phyloP scores from a whole-genome alignment of 2,113 vertebrate species.

The Syngnathus typhle region DNA sequence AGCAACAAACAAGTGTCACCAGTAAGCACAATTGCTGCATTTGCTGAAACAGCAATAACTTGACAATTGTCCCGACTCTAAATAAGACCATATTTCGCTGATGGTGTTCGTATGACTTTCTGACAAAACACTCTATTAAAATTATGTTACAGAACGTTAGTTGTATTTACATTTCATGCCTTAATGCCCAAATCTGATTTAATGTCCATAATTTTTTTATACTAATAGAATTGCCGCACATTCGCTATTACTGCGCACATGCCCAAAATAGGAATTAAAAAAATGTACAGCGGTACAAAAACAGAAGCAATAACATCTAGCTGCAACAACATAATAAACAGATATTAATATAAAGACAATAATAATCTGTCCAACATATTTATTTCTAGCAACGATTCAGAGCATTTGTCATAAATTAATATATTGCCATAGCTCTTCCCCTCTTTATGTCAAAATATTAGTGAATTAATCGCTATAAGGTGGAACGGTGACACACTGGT shows the following conservation, averaged over 20 bases:
- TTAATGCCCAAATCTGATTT: neutral
- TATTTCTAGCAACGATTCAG: no score
- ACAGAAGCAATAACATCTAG: neutral
- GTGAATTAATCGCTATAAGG: no score
- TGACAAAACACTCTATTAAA: neutral
- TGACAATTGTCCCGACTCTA: neutral
- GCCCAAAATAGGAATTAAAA: neutral
- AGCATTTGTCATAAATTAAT: no score
- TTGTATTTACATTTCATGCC: neutral
- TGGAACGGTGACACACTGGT: no score
- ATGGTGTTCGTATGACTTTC: neutral
- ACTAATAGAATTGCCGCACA: neutral
- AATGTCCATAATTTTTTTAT: neutral
- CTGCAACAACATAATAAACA: no score
- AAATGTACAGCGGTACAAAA: neutral
- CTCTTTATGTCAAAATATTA: no score
- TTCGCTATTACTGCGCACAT: neutral
- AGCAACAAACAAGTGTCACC: neutral
- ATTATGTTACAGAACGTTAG: neutral
- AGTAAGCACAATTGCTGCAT: neutral
- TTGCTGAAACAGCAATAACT: neutral
- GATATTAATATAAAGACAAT: neutral
- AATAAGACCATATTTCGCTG: neutral
- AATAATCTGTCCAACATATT: no score
- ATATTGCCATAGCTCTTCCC: no score